Base-by-base conservation (phyloP, 2,113 vertebrate species). In the Baryphthengus martii region DNA sequence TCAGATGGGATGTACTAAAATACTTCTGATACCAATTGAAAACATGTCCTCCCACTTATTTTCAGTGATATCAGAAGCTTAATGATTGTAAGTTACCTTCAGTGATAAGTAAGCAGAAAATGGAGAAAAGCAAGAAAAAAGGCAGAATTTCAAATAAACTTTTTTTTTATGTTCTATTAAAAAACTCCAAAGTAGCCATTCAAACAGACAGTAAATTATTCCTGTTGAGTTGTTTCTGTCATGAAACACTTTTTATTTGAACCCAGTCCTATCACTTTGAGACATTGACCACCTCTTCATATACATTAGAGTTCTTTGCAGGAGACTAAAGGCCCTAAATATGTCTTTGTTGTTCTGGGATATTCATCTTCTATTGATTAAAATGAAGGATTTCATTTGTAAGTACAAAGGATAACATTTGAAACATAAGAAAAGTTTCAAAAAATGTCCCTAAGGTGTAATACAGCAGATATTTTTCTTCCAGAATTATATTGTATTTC, bases 51-150 rank as follows among this genome's bases (percentile, higher is more conserved):
- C 40, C 47, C 65, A 63, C 73, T 83, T 87, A 56, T 75, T 56
- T 96, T 55, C 58, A 92, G 82, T 58, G 56, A n/a, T 73, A 66
- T 24, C 91, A 96, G 83, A 92, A 66, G 26, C 40, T 88, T 58
- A 88, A 70, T 91, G 89, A 85, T 96, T 91, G 85, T 52, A 89
- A 67, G 33, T 58, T 5, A n/a, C 72, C 76, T 79, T 75, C 78
- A 63, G 76, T 85, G 31, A 24, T 66, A 83, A 78, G 70, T 61
- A n/a, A 24, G 47, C 31, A 53, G 28, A 49, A 74, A 62, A 5
- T 55, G 20, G 14, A 24, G 45, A 85, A 89, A 88, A 31, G 37
- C 16, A 80, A 82, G 17, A 49, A 74, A 88, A 65, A 66, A 83
- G 53, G 55, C 70, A 90, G 13, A 66, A 25, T 74, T 26, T 61